Evolutionary conservation across 2,888 invertebrate species (phyloP).

Genomic region (Pecten maximus): DNA sequence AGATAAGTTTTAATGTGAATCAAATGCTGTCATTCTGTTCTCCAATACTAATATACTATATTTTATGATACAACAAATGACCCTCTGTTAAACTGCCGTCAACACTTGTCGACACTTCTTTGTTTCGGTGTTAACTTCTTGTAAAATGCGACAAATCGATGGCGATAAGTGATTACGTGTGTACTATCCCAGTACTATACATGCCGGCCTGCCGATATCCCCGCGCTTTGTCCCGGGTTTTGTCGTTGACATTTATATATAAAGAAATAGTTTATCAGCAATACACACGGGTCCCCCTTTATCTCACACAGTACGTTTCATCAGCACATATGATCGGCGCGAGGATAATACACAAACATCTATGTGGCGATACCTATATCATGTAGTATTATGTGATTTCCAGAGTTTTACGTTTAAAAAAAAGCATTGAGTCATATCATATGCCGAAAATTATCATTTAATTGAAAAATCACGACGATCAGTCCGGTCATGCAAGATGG

Average conservation of each 20-base stretch:
- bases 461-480: slow-evolving; percentile 33
- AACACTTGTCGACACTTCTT: not conserved
- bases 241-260: not conserved
- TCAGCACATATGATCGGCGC: not conserved
- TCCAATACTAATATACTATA: too few relatives aligned
- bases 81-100: not conserved
- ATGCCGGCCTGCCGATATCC: not conserved
- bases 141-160: not conserved
- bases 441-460: slow-evolving; percentile 35
- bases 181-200: not conserved
- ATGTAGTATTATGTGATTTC: slow-evolving; percentile 30
- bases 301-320: slow-evolving; percentile 26
- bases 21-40: too few relatives aligned
- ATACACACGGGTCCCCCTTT: not conserved
- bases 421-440: slow-evolving; percentile 27
- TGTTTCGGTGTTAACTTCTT: not conserved
- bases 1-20: too few relatives aligned
- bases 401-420: slow-evolving; percentile 27
- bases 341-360: not conserved
- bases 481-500: not conserved
- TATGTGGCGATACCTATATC: not conserved
- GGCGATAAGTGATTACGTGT: not conserved
- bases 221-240: not conserved
- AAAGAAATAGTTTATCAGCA: not conserved
- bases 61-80: not conserved